Evolutionary conservation across 2,888 invertebrate species (phyloP).

Genomic region (Oscheius sp.): DNA sequence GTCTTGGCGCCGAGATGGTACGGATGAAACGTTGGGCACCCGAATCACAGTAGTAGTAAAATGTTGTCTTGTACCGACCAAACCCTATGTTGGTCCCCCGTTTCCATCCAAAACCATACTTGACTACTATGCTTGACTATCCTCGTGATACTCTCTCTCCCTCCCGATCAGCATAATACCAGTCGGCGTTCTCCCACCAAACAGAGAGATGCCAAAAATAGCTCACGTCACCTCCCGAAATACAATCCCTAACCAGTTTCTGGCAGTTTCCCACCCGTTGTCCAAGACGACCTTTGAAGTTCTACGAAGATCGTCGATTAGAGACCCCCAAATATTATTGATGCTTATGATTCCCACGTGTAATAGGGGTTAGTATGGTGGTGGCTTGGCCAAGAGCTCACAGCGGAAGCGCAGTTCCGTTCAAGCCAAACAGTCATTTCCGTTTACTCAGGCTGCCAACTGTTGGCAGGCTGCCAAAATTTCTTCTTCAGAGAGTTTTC

Average conservation of each 20-base stretch:
- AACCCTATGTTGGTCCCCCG: no score
- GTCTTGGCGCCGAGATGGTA: no score
- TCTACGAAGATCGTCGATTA: not conserved
- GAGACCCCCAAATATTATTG: not conserved
- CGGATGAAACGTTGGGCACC: no score
- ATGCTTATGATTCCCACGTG: conserved; percentile 9
- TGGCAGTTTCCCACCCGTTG: not conserved
- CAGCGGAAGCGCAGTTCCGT: conserved; percentile 18
- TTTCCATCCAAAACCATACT: no score
- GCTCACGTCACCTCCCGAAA: conserved; percentile 3
- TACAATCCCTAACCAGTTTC: conserved; percentile 2
- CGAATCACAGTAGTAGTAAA: no score
- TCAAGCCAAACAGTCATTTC: conserved; percentile 36
- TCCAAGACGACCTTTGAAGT: not conserved
- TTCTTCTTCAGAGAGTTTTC: not conserved
- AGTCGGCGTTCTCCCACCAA: not conserved
- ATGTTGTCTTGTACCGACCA: no score
- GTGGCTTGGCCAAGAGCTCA: not conserved
- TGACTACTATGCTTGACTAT: no score
- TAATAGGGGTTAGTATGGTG: not conserved
- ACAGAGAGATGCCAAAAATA: conserved; percentile 6
- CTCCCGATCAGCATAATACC: not conserved
- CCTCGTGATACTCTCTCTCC: no score
- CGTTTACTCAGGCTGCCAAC: conserved; percentile 30
- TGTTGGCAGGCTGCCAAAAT: conserved; percentile 29